These are phyloP conservation scores for Dendrolimus pini DNA, from an alignment of 2,888 invertebrate species.

Conservation along the genomic window DNA sequence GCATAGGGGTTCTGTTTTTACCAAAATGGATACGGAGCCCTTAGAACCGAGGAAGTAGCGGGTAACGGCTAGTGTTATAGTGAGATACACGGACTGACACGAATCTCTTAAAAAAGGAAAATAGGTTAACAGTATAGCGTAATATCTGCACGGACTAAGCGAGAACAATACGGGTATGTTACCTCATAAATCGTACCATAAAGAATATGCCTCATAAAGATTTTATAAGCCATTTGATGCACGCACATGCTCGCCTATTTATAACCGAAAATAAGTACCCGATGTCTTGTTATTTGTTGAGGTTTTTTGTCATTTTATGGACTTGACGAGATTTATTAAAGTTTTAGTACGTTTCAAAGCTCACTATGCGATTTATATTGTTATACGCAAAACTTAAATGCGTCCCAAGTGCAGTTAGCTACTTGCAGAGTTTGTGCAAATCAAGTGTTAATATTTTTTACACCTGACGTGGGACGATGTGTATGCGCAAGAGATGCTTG, in stretches of 20 bases:
- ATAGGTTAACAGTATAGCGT: neutral
- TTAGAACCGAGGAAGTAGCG: too few species aligned
- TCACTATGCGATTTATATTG: too few species aligned
- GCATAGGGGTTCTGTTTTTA: too few species aligned
- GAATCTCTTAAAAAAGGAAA: neutral
- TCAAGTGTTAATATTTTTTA: too few species aligned
- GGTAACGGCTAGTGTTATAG: too few species aligned
- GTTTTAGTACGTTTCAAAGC: neutral
- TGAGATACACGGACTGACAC: too few species aligned
- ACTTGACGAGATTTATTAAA: neutral
- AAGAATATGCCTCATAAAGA: constrained; percentile 38
- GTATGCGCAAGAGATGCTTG: too few species aligned
- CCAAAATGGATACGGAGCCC: too few species aligned
- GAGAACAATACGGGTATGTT: constrained; percentile 19
- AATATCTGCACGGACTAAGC: neutral
- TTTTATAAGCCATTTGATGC: constrained; percentile 44
- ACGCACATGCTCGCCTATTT: neutral
- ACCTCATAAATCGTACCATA: constrained; percentile 30
- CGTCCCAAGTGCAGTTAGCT: too few species aligned
- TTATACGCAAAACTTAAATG: too few species aligned
- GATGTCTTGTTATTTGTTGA: neutral
- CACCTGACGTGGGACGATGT: too few species aligned
- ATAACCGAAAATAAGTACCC: neutral
- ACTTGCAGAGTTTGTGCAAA: too few species aligned
- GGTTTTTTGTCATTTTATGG: neutral